Conservation (phyloP, 2,113 vertebrate species). For the Nothocercus julius region DNA sequence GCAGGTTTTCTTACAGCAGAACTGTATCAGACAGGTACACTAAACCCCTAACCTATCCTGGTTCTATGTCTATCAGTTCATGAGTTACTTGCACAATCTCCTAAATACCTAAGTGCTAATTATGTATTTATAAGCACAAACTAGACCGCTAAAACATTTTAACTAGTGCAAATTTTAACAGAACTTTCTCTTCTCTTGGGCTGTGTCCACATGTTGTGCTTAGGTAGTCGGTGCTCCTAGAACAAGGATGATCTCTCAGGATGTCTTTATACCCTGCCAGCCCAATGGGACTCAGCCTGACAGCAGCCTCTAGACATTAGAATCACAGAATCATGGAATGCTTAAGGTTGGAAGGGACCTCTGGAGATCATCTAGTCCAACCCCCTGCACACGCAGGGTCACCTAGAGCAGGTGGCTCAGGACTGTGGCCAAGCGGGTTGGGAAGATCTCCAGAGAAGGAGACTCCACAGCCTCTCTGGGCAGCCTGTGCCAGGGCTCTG, state of each 20-base stretch:
- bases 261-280: not conserved
- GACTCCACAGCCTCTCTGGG: no score
- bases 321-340: no score
- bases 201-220: not conserved
- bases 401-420: no score
- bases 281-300: not conserved
- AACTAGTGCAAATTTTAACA: not conserved
- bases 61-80: not conserved
- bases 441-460: no score
- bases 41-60: not conserved
- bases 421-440: no score
- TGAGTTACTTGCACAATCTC: not conserved
- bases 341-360: no score
- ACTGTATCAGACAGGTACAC: not conserved
- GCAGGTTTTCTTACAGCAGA: not conserved
- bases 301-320: not conserved
- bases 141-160: not conserved
- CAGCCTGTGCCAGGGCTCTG: no score
- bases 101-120: not conserved
- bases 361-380: no score
- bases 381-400: no score
- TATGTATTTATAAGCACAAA: not conserved
- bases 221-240: not conserved
- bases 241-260: not conserved
- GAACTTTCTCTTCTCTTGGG: not conserved